Percentiles rank a stretch among this genome's conserved stretches.
These are phyloP conservation scores for Perca fluviatilis DNA, from an alignment of 2,113 vertebrate genomes.

Conservation along the genomic window DNA sequence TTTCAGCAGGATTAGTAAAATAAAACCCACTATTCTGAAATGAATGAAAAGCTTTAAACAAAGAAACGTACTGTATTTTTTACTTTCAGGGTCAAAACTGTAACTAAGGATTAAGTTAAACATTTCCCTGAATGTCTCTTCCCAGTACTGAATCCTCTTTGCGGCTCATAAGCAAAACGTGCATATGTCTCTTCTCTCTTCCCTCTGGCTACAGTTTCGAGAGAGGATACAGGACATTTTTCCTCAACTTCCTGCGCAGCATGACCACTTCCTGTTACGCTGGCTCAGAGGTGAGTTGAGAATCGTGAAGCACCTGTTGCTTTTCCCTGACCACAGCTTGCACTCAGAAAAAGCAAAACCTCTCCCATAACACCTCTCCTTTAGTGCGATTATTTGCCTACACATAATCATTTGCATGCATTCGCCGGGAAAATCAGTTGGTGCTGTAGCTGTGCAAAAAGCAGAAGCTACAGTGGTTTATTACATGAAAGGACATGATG, in stretches of 20 bases:
- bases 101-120: neutral
- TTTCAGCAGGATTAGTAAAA: neutral
- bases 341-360: neutral
- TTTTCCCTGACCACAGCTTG: neutral
- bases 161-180: neutral
- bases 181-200: neutral
- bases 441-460: neutral
- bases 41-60: neutral
- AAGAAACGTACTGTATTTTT: slow-evolving; percentile 1
- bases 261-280: slow-evolving; percentile 93
- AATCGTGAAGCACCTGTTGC: neutral
- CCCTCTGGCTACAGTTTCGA: slow-evolving; percentile 86
- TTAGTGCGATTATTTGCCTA: neutral
- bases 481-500: slow-evolving; percentile 7
- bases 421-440: neutral
- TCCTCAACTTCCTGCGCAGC: slow-evolving; percentile 87
- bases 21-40: neutral
- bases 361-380: neutral
- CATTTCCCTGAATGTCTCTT: neutral
- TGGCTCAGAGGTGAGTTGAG: slow-evolving; percentile 93
- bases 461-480: slow-evolving; percentile 28
- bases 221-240: slow-evolving; percentile 90
- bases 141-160: neutral
- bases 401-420: neutral
- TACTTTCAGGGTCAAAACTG: neutral